These are phyloP conservation scores for Champsocephalus gunnari DNA, from an alignment of 2,797 vertebrate species.

Conservation along the genomic window DNA sequence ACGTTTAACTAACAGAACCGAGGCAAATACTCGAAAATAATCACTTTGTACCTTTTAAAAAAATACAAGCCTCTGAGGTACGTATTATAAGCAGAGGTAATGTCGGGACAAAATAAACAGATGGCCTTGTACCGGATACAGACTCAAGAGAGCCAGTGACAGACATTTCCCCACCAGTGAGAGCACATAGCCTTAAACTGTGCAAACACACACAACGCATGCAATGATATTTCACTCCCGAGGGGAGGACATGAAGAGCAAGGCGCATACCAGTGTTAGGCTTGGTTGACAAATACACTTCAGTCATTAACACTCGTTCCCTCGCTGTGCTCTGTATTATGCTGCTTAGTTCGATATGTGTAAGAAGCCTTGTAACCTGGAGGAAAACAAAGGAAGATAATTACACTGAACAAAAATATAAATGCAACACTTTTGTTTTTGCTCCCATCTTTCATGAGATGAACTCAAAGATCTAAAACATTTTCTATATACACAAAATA, in stretches of 20 bases:
- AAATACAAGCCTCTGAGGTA: constrained; percentile 39
- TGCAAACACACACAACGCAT: constrained; percentile 68
- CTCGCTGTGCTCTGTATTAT: constrained; percentile 30
- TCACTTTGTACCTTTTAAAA: constrained; percentile 35
- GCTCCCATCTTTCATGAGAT: no score
- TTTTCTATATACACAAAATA: no score
- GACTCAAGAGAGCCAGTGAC: constrained; percentile 67
- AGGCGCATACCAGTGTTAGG: constrained; percentile 52
- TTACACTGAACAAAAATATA: background rate
- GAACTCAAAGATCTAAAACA: no score
- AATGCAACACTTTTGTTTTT: no score
- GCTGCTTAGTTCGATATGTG: constrained; percentile 40
- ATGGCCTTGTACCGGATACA: constrained; percentile 64
- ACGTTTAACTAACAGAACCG: constrained; percentile 10
- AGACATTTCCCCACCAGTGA: constrained; percentile 68
- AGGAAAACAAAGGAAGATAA: constrained; percentile 32
- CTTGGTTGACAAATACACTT: constrained; percentile 68
- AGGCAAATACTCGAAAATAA: constrained; percentile 9
- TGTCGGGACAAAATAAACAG: constrained; percentile 77
- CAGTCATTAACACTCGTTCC: constrained; percentile 58
- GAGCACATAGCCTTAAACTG: constrained; percentile 49
- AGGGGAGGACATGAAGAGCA: constrained; percentile 65
- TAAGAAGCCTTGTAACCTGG: constrained; percentile 30
- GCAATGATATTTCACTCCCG: constrained; percentile 61
- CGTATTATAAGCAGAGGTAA: constrained; percentile 61